These are phyloP conservation scores for Drosophila carrolli DNA, from an alignment of 1,140 invertebrate species.

Conservation along the genomic window DNA sequence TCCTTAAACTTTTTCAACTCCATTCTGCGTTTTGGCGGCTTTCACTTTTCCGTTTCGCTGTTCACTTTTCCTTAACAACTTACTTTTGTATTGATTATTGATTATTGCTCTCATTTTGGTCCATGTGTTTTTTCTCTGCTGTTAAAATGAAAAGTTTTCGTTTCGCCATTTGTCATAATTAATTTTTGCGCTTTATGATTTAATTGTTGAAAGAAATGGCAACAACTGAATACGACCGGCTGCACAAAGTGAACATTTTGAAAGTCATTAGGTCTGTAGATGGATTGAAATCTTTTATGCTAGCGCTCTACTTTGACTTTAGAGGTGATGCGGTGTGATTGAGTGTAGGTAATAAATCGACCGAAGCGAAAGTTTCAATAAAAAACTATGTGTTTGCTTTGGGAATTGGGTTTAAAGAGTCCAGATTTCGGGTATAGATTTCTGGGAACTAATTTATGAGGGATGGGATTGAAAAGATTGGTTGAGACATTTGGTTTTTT, in stretches of 20 bases:
- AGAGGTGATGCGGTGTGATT: constrained; percentile 45
- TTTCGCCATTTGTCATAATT: constrained; percentile 75
- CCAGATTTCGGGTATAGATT: background rate
- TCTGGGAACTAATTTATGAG: background rate
- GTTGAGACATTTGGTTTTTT: no score
- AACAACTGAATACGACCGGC: constrained; percentile 22
- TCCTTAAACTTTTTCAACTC: constrained; percentile 54
- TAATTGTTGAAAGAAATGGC: constrained; percentile 50
- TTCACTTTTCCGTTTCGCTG: constrained; percentile 71
- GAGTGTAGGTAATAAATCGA: constrained; percentile 58
- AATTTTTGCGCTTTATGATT: constrained; percentile 70
- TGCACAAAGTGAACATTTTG: constrained; percentile 42
- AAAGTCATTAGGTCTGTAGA: constrained; percentile 50
- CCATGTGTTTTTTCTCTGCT: constrained; percentile 16
- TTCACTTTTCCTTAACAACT: constrained; percentile 69
- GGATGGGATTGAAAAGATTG: background rate
- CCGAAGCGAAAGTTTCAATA: constrained; percentile 59
- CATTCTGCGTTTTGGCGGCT: constrained; percentile 49
- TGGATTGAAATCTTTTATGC: constrained; percentile 49
- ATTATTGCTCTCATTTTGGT: constrained; percentile 61
- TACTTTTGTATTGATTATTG: constrained; percentile 73
- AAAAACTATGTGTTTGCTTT: constrained; percentile 20
- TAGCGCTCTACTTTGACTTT: constrained; percentile 47
- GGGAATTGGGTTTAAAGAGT: background rate
- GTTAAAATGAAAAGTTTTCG: constrained; percentile 73